Percentiles rank a stretch among this genome's conserved stretches.
These are phyloP conservation scores for Antechinus flavipes DNA, from an alignment of 2,113 vertebrate species.

Conservation along the genomic window DNA sequence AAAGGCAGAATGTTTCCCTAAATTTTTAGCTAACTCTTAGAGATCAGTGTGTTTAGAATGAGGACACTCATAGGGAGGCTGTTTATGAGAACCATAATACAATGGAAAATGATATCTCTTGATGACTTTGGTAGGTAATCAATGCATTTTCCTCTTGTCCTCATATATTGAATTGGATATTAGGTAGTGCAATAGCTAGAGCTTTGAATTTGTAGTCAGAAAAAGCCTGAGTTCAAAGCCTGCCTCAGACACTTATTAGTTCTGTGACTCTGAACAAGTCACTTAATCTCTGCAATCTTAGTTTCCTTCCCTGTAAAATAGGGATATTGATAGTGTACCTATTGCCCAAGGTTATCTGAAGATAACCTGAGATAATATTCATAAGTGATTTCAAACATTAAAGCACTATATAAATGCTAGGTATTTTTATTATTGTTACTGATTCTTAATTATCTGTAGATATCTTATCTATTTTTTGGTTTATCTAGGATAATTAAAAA, in stretches of 20 bases:
- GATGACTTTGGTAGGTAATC: not conserved
- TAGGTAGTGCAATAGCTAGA: not conserved
- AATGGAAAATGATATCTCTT: not conserved
- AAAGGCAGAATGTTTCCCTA: not conserved
- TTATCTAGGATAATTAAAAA: not conserved
- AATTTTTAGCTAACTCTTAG: not conserved
- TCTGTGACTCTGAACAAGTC: not conserved
- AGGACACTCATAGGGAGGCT: not conserved
- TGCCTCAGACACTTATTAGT: not conserved
- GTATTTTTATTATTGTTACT: not conserved
- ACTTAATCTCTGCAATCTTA: not conserved
- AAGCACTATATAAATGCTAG: not conserved
- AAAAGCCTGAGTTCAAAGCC: not conserved
- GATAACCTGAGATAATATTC: not conserved
- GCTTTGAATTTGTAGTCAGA: not conserved
- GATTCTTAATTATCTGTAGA: not conserved
- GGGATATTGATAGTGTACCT: not conserved
- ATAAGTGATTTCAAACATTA: not conserved
- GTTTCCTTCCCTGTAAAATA: not conserved
- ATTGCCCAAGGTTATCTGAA: not conserved
- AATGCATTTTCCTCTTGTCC: not conserved
- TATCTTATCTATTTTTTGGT: not conserved
- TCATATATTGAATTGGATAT: not conserved
- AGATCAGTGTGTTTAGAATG: not conserved
- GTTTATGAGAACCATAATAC: not conserved